Base-by-base conservation (phyloP, 2,797 vertebrate genomes). In the Brotula barbata region DNA sequence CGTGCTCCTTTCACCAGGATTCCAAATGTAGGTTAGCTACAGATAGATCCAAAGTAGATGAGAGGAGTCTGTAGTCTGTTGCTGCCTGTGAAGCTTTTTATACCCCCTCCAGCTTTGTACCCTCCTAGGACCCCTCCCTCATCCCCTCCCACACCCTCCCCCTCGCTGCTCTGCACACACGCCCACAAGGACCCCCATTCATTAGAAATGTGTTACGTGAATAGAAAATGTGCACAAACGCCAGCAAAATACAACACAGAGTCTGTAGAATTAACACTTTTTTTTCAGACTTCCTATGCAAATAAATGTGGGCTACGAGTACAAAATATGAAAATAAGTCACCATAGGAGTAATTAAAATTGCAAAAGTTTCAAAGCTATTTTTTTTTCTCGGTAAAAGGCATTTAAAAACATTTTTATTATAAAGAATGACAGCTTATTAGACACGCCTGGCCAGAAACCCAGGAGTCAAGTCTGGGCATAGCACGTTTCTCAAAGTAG, bases 61-160 rank as follows among this genome's bases (percentile, higher is more conserved):
- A 51, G 67, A 64, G 53, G 54, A 43, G 61, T 57, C 60, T 70
- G 53, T 58, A 52, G 71, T 84, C 73, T 88, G 78, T 85, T 80
- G 70, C 54, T 64, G 13, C 66, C 36, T 75, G 59, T 67, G 64
- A 67, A 46, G 58, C 71, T 83, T 90, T 91, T 82, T 90, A 91
- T 89, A 85, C 73, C 66, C 51, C 59, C 45, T 57, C 64, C 48
- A 5, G 46, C 58, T 58, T 58, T 33, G 37, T 44, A 23, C 70
- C 73, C 85, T 80, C 75, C 84, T 77, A 73, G 31, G 45, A 62
- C 12, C 3, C 42, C 46, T 44, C 33, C 49, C 48, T 44, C 46
- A 63, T 33, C 53, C 74, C 53, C 52, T 72, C 58, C 48, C 43
- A 64, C 42, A n/a, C 45, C 58, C 63, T 46, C 56, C 58, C 56